Evolutionary conservation across 2,888 invertebrate genomes (phyloP).

Genomic region (Tubulanus polymorphus): DNA sequence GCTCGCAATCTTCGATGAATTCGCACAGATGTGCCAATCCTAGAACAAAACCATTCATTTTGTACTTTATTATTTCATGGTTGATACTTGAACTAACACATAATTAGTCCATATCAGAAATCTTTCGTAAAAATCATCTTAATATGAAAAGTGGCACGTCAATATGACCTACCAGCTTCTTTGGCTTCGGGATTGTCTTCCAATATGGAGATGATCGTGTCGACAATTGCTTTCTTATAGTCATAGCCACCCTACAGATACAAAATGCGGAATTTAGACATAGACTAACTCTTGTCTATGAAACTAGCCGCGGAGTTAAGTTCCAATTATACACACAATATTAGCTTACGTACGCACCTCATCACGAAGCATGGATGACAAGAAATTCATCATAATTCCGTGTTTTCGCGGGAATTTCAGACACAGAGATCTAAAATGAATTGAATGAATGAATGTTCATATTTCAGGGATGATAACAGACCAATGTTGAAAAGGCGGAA

Average conservation of each 20-base stretch:
- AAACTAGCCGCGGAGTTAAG: too few relatives aligned
- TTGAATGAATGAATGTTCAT: too few relatives aligned
- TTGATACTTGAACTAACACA: too few relatives aligned
- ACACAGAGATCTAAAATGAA: conserved; percentile 50
- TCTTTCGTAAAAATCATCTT: too few relatives aligned
- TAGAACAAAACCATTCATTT: too few relatives aligned
- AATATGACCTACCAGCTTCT: conserved; percentile 78
- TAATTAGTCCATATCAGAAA: too few relatives aligned
- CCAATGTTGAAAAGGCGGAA: too few relatives aligned
- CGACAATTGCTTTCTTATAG: conserved; percentile 97
- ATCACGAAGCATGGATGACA: conserved; percentile 94
- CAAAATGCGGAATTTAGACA: too few relatives aligned
- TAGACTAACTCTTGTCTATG: too few relatives aligned
- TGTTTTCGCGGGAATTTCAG: conserved; percentile 95
- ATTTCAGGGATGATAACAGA: too few relatives aligned
- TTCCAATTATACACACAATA: background rate
- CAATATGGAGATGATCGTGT: conserved; percentile 94
- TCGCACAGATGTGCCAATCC: conserved; percentile 92
- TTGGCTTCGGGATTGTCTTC: conserved; percentile 98
- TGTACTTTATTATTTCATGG: too few relatives aligned
- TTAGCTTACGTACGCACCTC: conserved; percentile 59
- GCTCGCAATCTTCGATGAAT: conserved; percentile 99
- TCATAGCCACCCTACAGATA: conserved; percentile 73
- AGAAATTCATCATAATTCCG: conserved; percentile 88
- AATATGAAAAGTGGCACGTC: too few relatives aligned